Base-by-base conservation (phyloP, 2,888 invertebrate genomes). In the Pammene aurita region DNA sequence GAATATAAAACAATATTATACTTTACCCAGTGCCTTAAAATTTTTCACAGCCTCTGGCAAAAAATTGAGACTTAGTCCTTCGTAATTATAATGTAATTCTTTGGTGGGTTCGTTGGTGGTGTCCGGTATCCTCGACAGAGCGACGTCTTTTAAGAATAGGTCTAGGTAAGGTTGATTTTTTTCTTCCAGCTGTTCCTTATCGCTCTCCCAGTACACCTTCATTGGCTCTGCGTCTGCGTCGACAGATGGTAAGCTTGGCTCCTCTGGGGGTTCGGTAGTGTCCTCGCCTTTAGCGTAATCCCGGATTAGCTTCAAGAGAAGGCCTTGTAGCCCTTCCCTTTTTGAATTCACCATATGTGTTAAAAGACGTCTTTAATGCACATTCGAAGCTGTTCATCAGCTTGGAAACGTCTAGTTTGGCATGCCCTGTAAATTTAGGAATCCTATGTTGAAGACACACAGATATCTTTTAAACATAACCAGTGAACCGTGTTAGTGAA, bases 401-500 rank as follows among this genome's bases (percentile, higher is more conserved):
- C 83, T 86, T 85, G 82, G 80, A 82, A 82, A 83, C 81, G 84
- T 88, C 86, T 77, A 80, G 89, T 83, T 89, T 87, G 84, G 80
- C 87, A 90, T 90, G 86, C 88, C 93, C 93, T 93, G 93, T 80
- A 92, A 92, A 92, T 90, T 88, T 93, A 93, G 85, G 90, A 88
- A 87, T 87, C 90, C 90, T 85, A 88, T 84, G 76, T 89, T 92
- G 91, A 90, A 92, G 92, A 92, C 91, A 91, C 92, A 92, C 92
- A 92, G 92, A 92, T 86, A 90, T 82, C 75, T 76, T 75, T 82
- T 84, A 76, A 83, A 86, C 85, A 85, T 84, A 85, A 80, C 86
- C 80, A 82, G 78, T 82, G 79, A 81, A 81, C 79, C 76, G 78
- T 78, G 73, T 87, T 81, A 84, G 83, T 83, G 79, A 73, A 73